A percentile compares a stretch with the other conserved stretches of the same genome.
Conservation (phyloP, 2,888 invertebrate genomes). For the Lissocephala sabroskyi region DNA sequence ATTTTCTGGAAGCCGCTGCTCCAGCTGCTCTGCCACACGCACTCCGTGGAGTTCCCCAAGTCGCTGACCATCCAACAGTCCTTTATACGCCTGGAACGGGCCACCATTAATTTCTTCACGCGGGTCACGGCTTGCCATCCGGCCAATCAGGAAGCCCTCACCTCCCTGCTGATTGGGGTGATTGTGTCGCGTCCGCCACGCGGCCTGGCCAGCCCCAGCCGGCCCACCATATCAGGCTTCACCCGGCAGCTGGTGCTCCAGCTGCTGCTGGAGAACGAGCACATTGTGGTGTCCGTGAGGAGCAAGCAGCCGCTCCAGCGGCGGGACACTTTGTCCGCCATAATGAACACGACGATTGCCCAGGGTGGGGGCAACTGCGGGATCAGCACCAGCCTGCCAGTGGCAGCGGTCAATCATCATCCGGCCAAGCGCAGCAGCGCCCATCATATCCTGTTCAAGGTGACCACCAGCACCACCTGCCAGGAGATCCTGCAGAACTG, state of each 20-base stretch:
- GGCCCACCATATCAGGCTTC: conserved; percentile 83
- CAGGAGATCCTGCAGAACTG: conserved; percentile 81
- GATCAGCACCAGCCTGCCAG: conserved; percentile 44
- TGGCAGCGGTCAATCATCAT: conserved; percentile 73
- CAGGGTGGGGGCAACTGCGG: conserved; percentile 14
- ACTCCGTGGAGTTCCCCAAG: conserved; percentile 68
- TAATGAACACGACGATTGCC: conserved; percentile 30
- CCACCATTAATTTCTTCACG: conserved; percentile 86
- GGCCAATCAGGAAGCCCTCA: conserved; percentile 86
- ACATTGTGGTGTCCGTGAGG: conserved; percentile 82
- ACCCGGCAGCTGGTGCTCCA: conserved; percentile 89
- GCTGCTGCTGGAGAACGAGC: conserved; percentile 88
- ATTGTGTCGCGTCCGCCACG: conserved; percentile 44
- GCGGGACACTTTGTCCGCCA: conserved; percentile 53
- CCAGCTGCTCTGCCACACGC: conserved; percentile 80
- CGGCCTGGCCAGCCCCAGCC: conserved; percentile 25
- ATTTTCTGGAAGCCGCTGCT: conserved; percentile 91
- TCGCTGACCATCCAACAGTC: conserved; percentile 69
- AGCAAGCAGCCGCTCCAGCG: conserved; percentile 70
- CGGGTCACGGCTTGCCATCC: conserved; percentile 89
- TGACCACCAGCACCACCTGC: conserved; percentile 84
- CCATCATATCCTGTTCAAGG: conserved; percentile 80
- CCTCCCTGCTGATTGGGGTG: conserved; percentile 78
- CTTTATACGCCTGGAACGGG: conserved; percentile 80
- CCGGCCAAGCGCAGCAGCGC: conserved; percentile 83